Evolutionary conservation across 2,888 invertebrate species (phyloP), one percentile per base, ranked within the genome.

Genomic region (Meandrusa payeni): DNA sequence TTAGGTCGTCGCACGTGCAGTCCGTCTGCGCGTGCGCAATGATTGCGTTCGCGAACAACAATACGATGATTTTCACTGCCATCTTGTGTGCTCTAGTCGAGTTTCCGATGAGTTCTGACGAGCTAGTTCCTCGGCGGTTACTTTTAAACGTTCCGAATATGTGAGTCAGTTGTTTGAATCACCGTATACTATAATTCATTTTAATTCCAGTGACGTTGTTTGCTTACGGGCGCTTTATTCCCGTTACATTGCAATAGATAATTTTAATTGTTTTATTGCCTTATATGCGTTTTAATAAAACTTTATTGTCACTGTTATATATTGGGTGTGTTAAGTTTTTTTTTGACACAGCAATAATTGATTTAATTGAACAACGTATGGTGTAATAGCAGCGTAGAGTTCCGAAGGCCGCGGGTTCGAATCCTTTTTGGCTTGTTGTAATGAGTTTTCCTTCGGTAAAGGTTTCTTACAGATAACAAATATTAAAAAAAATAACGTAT

Each of bases 141-240:
- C 26, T 41, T 41, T 13, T 41, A 33, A 33, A 29, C 5, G 26
- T 9, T 6, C 10, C 12, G 1, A 9, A 3, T 2, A 17, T 2
- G 13, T 41, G 41, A 41, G 10, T 41, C 41, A 41, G 7, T 7
- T 12, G 17, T 12, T 33, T 41, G 41, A 41, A 26, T 33, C 41
- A 40, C 9, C 15, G 5, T 32, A 24, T 20, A 17, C 22, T 13
- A 23, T 29, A 29, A n/a, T 11, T 5, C 6, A 17, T 15, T 26
- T 33, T 41, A 41, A 24, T 11, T 26, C 17, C 11, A 24, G 32
- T 41, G 33, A 41, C 31, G 41, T 13, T 24, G 5, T 11, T 24
- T 15, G 13, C n/a, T 1, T 22, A 20, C 13, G 13, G 15, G 15
- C 4, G 15, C 4, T 15, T 41, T 39, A 39, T 39, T 6, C n/a